Conservation (phyloP, 2,797 vertebrate species). For the Poliocrania exsul region DNA sequence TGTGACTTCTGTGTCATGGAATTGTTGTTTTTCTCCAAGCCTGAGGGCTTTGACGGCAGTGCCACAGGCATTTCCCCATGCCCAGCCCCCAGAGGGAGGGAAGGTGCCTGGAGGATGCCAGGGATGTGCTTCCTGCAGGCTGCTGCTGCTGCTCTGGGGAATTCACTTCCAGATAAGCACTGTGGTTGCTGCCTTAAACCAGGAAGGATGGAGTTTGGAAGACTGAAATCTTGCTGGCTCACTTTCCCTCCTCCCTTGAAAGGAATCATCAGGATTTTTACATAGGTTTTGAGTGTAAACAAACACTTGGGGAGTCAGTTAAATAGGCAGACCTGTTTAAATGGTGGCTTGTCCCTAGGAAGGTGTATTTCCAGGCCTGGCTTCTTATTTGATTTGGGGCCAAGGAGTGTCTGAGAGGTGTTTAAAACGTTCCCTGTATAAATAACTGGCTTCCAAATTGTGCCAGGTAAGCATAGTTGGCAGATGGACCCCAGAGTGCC, state of each 20-base stretch:
- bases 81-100: background rate
- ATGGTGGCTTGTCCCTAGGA: background rate
- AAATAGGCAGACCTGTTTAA: background rate
- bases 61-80: fast-evolving
- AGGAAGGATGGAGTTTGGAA: background rate
- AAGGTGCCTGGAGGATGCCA: background rate
- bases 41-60: fast-evolving
- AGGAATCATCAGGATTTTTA: background rate
- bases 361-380: background rate
- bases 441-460: background rate
- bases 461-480: background rate
- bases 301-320: background rate
- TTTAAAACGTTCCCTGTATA: background rate
- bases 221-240: background rate
- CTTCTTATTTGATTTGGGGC: background rate
- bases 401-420: background rate
- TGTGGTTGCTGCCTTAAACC: background rate
- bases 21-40: background rate
- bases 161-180: background rate
- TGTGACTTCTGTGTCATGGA: background rate
- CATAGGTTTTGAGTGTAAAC: background rate
- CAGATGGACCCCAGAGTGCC: fast-evolving
- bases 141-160: background rate
- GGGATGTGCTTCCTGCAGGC: background rate
- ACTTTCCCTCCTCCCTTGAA: background rate